A percentile compares a stretch with the other conserved stretches of the same genome.
Conservation (phyloP, 1,140 invertebrate species). For the Aradophagus sp. region DNA sequence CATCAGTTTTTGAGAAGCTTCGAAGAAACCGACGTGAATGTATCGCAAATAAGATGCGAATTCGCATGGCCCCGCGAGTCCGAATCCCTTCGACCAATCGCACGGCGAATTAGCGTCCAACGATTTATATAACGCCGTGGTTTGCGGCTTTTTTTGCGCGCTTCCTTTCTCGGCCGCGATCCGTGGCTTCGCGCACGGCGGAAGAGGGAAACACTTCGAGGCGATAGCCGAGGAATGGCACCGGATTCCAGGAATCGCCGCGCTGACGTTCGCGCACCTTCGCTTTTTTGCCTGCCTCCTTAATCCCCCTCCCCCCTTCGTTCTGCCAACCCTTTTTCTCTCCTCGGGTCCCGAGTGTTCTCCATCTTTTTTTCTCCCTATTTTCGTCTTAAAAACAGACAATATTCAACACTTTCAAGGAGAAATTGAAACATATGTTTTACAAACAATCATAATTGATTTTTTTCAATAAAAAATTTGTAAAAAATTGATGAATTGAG, state of each 20-base stretch:
- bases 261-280: constrained; percentile 13
- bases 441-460: no score
- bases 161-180: constrained; percentile 14
- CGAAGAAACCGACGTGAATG: no score
- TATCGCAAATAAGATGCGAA: no score
- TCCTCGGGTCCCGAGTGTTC: constrained; percentile 7
- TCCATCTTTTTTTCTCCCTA: constrained; percentile 1
- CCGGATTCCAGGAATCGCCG: constrained; percentile 26
- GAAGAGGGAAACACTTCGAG: constrained; percentile 50
- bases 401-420: no score
- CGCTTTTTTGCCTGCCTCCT: constrained; percentile 22
- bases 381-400: no score
- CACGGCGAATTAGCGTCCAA: constrained; percentile 3
- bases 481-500: no score
- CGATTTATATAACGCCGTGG: constrained; percentile 38
- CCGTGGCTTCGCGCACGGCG: constrained; percentile 23
- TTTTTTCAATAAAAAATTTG: no score
- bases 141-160: constrained; percentile 9
- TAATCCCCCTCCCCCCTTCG: constrained; percentile 28
- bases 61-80: no score
- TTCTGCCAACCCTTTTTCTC: constrained; percentile 36
- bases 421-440: no score
- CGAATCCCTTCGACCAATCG: no score
- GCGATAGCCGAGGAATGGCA: constrained; percentile 12
- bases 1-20: no score